A percentile compares a stretch with the other conserved stretches of the same genome.
Conservation (phyloP, 2,113 vertebrate species). For the Amphiprion percula region DNA sequence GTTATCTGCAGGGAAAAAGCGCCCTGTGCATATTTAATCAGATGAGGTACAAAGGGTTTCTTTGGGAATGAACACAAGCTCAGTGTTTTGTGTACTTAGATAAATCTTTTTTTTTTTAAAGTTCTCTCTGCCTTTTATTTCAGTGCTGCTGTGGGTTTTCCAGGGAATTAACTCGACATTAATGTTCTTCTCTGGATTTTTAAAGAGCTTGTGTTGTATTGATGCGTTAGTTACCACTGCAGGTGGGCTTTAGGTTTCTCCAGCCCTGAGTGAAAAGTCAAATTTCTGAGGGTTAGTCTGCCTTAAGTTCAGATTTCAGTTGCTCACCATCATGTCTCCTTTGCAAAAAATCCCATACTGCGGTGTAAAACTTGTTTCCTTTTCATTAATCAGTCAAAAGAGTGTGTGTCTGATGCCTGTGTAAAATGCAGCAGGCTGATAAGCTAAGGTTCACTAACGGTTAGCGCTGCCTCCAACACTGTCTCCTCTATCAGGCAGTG, state of each 20-base stretch:
- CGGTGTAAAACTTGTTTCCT: background rate
- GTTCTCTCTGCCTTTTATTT: background rate
- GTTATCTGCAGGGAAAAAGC: constrained; percentile 40
- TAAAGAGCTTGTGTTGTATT: constrained; percentile 33
- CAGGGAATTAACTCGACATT: background rate
- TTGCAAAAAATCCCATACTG: constrained; percentile 28
- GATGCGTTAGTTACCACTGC: constrained; percentile 47
- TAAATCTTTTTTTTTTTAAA: background rate
- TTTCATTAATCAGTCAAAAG: background rate
- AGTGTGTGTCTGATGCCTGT: background rate
- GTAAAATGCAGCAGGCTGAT: background rate
- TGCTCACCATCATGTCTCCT: constrained; percentile 33
- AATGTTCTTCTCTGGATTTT: constrained; percentile 31
- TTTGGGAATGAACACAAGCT: background rate
- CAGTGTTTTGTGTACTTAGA: background rate
- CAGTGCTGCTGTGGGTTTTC: background rate
- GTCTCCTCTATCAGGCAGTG: constrained; percentile 2
- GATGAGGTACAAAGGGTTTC: background rate
- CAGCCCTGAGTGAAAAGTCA: constrained; percentile 33
- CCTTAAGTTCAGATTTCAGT: constrained; percentile 42
- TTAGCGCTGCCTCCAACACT: background rate
- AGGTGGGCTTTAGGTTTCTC: constrained; percentile 31
- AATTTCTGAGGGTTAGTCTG: constrained; percentile 53
- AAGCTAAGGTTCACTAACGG: background rate
- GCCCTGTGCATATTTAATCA: constrained; percentile 35